A percentile compares a stretch with the other conserved stretches of the same genome.
Evolutionary conservation across 2,797 vertebrate species (phyloP).

Genomic region (Alca torda): DNA sequence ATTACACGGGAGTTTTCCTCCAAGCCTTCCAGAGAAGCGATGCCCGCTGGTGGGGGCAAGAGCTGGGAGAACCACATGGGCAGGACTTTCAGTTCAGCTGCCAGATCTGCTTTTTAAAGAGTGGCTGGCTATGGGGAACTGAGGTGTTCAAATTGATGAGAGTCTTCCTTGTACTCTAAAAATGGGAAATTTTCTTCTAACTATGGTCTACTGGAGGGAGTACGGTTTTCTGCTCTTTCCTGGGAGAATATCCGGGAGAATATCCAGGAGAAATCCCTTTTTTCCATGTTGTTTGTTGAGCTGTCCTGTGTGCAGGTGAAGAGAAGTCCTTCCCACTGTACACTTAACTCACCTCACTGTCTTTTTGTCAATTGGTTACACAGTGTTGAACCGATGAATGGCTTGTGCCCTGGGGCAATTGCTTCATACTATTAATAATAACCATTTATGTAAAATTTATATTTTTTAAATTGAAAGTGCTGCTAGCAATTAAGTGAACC

Average conservation of each 20-base stretch:
- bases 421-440: neutral
- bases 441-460: neutral
- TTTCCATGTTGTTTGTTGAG: neutral
- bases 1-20: neutral
- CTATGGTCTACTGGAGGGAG: neutral
- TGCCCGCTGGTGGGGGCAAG: rapidly evolving
- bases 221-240: neutral
- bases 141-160: neutral
- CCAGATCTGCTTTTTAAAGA: neutral
- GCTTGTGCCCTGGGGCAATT: neutral
- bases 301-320: neutral
- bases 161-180: neutral
- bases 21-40: neutral
- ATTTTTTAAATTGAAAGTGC: neutral
- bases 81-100: neutral
- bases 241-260: neutral
- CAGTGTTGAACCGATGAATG: neutral
- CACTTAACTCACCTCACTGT: neutral
- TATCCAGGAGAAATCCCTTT: neutral
- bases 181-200: neutral
- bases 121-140: neutral
- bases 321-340: neutral
- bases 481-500: neutral
- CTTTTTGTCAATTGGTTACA: neutral
- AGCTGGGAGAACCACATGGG: neutral